phyloP scores from a whole-genome alignment of 2,797 vertebrate species.

The Agapornis canus region DNA sequence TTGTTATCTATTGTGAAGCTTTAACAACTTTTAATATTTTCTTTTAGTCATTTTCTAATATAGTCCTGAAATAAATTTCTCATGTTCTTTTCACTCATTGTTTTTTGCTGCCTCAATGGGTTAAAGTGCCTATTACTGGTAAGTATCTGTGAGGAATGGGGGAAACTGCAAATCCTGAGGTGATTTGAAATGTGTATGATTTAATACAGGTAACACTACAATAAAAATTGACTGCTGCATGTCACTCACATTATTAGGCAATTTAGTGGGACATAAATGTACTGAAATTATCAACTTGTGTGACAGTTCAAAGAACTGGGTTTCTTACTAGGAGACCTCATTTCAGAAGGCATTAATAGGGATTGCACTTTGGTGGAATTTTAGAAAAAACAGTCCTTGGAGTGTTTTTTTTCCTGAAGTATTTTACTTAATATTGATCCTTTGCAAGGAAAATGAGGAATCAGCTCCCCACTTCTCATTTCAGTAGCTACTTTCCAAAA shows the following conservation, averaged over 20 bases:
- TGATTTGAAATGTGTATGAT: constrained; percentile 46
- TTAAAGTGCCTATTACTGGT: constrained; percentile 98
- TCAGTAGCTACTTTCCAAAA: background rate
- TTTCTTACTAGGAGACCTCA: background rate
- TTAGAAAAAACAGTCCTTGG: background rate
- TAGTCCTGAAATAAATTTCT: constrained; percentile 64
- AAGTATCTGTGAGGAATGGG: constrained; percentile 77
- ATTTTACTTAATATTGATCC: background rate
- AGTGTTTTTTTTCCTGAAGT: background rate
- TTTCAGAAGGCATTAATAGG: constrained; percentile 32
- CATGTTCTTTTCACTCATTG: constrained; percentile 71
- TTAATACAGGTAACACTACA: constrained; percentile 23
- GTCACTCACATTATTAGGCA: constrained; percentile 46
- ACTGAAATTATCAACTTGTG: constrained; percentile 58
- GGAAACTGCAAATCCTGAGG: constrained; percentile 42
- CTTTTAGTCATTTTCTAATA: constrained; percentile 29
- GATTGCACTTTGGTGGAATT: background rate
- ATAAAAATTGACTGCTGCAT: constrained; percentile 48
- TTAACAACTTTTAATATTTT: constrained; percentile 57
- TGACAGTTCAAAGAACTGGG: background rate
- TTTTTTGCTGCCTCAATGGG: constrained; percentile 85
- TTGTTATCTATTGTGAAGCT: constrained; percentile 53
- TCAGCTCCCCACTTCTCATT: background rate
- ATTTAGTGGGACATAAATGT: constrained; percentile 57
- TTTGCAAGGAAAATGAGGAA: background rate